Base-by-base conservation (phyloP, 2,797 vertebrate species). In the Pipistrellus pipistrellus region DNA sequence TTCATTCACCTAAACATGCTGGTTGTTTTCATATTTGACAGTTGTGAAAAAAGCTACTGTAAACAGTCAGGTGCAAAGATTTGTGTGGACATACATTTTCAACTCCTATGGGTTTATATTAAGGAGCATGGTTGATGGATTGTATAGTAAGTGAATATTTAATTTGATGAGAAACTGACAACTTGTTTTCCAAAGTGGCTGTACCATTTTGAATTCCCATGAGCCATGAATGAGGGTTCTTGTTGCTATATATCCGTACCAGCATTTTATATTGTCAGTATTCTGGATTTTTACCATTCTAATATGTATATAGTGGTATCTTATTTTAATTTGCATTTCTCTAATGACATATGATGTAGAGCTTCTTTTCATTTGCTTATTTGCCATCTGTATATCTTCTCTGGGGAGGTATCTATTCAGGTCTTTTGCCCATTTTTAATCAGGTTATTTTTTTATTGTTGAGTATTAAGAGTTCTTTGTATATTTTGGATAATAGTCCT, bases 401-500 rank as follows among this genome's bases (percentile, higher is more conserved):
- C 95, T 81, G 32, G 71, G 21, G 21, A 90, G 32, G 72, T 77
- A 18, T 62, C 32, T 89, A 1, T 84, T 94, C 13, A 80, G 9
- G 11, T 44, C 59, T 84, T 92, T 91, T 81, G 69, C 53, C 25
- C 23, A 62, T 59, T 94, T 55, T 78, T 59, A 83, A 35, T 88
- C 48, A 44, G 4, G 12, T 83, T 81, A 4, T 13, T 68, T 66
- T 82, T 89, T 15, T 76, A 90, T 59, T 81, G 21, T 71, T 75
- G 53, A 86, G 66, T 75, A 59, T 80, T 94, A 64, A 48, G 51
- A 48, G 32, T 84, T 95, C 20, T 92, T 73, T 55, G 9, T 88
- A 20, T 82, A 59, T 84, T 97, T 94, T 93, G 38, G 32, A 86
- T 78, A 86, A 62, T 48, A 80, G 8, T 64, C 53, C 23, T 92